Percentiles rank a stretch among this genome's conserved stretches.
phyloP scores from a whole-genome alignment of 2,888 invertebrate genomes.

The Drosophila atripex region DNA sequence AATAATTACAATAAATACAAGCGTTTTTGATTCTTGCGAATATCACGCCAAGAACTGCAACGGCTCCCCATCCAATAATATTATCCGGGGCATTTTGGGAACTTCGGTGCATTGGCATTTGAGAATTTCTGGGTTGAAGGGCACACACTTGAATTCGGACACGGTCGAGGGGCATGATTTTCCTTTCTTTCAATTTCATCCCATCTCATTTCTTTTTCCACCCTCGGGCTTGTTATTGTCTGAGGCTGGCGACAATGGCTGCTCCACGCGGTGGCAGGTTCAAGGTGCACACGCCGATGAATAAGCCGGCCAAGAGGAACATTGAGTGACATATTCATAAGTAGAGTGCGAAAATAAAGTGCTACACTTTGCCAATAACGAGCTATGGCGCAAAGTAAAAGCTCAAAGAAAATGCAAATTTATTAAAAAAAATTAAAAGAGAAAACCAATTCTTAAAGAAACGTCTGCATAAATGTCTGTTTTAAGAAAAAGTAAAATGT shows the following conservation, averaged over 20 bases:
- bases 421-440: neutral
- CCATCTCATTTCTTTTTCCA: slow-evolving; percentile 12
- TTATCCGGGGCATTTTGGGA: slow-evolving; percentile 5
- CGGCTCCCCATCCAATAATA: neutral
- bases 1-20: slow-evolving; percentile 45
- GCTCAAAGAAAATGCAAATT: neutral
- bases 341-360: neutral
- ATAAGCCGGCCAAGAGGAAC: slow-evolving; percentile 20
- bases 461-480: neutral
- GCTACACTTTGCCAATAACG: neutral
- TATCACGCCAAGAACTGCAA: slow-evolving; percentile 48
- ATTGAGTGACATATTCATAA: slow-evolving; percentile 15
- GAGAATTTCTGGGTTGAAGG: slow-evolving; percentile 62
- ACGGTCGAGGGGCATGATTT: slow-evolving; percentile 19
- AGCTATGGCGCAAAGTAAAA: slow-evolving; percentile 6
- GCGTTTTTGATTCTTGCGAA: slow-evolving; percentile 32
- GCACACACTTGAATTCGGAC: slow-evolving; percentile 37
- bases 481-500: neutral
- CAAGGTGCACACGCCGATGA: slow-evolving; percentile 52
- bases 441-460: neutral
- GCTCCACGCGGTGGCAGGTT: slow-evolving; percentile 44
- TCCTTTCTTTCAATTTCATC: slow-evolving; percentile 9
- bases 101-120: slow-evolving; percentile 56
- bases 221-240: slow-evolving; percentile 51
- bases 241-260: slow-evolving; percentile 57